Evolutionary conservation across 2,888 invertebrate species (phyloP).

Genomic region (Apodemia hepburni): DNA sequence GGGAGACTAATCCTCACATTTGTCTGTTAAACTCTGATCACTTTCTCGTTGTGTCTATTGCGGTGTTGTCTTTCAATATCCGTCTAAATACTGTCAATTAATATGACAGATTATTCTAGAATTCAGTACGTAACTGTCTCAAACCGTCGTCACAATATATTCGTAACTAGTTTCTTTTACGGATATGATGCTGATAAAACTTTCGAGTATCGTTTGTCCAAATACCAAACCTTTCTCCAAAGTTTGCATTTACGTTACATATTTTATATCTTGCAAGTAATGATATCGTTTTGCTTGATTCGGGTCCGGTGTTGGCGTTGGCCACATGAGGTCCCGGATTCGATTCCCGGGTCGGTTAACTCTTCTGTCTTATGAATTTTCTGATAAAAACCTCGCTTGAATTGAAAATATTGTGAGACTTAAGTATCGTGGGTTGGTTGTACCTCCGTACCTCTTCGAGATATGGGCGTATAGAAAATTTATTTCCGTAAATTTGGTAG

Average conservation of each 20-base stretch:
- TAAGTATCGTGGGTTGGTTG: too few relatives aligned
- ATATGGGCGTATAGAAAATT: too few relatives aligned
- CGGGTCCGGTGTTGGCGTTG: not conserved
- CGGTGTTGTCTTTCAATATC: not conserved
- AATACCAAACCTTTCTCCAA: constrained; percentile 36
- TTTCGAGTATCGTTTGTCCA: constrained; percentile 21
- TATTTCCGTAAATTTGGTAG: not conserved
- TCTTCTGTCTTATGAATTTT: too few relatives aligned
- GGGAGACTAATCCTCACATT: too few relatives aligned
- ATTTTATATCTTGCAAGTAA: not conserved
- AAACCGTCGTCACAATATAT: not conserved
- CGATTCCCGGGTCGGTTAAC: too few relatives aligned
- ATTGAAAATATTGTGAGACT: not conserved
- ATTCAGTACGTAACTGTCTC: not conserved
- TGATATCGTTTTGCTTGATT: not conserved
- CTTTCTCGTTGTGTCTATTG: not conserved
- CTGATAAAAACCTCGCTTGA: too few relatives aligned
- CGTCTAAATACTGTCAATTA: not conserved
- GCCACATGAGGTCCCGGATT: too few relatives aligned
- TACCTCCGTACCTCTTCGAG: too few relatives aligned
- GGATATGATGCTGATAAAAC: constrained; percentile 30
- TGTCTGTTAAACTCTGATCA: not conserved
- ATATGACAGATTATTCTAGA: constrained; percentile 1
- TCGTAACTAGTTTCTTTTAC: constrained; percentile 21
- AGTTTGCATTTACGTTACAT: constrained; percentile 31